Base-by-base conservation (phyloP, 1,140 invertebrate species). In the Trypoxylus dichotomus region DNA sequence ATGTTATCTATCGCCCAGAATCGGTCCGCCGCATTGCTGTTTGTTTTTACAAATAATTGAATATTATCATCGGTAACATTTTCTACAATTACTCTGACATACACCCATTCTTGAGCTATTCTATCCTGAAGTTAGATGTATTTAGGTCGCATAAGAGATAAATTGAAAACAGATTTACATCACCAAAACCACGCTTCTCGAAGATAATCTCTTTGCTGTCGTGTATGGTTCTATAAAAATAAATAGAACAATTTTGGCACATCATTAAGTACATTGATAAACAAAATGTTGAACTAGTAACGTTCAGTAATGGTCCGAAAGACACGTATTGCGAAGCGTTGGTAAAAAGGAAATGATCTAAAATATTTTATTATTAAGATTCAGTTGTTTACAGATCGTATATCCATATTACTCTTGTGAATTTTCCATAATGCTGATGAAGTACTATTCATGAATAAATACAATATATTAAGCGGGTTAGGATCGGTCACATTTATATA, bases 41-140 rank as follows among this genome's bases (percentile, higher is more conserved):
- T 74, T 41, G 72, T 74, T n/a, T 74, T 43, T n/a, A 43, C 25
- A 74, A 19, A 74, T 74, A 74, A 74, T 42, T 74, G 72, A 2
- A 74, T 10, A 24, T 7, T 19, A 24, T 74, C 29, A 11, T 41
- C 19, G 5, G 32, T 74, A 29, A 41, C 15, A 42, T 74, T 74
- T 74, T 37, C 41, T 0, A 74, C n/a, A 41, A 10, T 19, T n/a
- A 74, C n/a, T 74, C 32, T 74, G 10, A 74, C 10, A 19, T 41
- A 21, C 10, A 11, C 41, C 72, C 72, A 74, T 41, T 74, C 60
- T 0, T 19, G 13, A 21, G 60, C 7, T 68, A 68, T n/a, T 42
- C 8, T 42, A 21, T 21, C n/a, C 41, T 74, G n/a, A 74, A 74
- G 41, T 41, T 74, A 74, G 11, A 19, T 10, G 21, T 6, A 54